Base-by-base conservation (phyloP, 2,888 invertebrate species). In the Taenaris catops region DNA sequence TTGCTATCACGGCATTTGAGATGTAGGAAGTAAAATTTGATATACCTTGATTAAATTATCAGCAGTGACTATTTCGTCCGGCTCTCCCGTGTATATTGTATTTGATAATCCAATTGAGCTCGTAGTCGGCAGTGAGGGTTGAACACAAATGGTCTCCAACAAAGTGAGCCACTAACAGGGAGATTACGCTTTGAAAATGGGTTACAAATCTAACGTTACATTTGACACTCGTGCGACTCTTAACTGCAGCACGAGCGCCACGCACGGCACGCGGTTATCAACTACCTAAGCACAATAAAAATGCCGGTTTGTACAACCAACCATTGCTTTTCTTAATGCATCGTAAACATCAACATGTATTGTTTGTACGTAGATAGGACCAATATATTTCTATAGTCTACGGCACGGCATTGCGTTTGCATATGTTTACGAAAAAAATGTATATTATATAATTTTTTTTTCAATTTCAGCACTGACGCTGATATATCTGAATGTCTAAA, bases 201-300 rank as follows among this genome's bases (percentile, higher is more conserved):
- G 39, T 27, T 34, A 34, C 27, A 28, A 25, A 25, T 27, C 33
- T 33, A 33, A 24, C 19, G 17, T 4, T 35, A 34, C 34, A 31
- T 23, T 28, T 19, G 43, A 28, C n/a, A 38, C 26, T 41, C 54
- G 55, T 55, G 64, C 56, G 51, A 48, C 55, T 45, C n/a, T 44
- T 44, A 37, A 31, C 25, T 25, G 36, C 24, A 45, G 63, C 67
- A 67, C 83, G 66, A 58, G 76, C 67, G 71, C 46, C 63, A 62
- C 70, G 71, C 65, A 49, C 76, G 71, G 56, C 57, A 48, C 59
- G 49, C 67, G 65, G 60, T 75, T 81, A 81, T 80, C 80, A 81
- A 83, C 83, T n/a, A n/a, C n/a, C n/a, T 81, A 79, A 81, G 64
- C 71, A 69, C 65, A 72, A 66, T 70, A 70, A 68, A 71, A 74